These are phyloP conservation scores for Sylvietta virens DNA, from an alignment of 2,113 vertebrate species.

Conservation along the genomic window DNA sequence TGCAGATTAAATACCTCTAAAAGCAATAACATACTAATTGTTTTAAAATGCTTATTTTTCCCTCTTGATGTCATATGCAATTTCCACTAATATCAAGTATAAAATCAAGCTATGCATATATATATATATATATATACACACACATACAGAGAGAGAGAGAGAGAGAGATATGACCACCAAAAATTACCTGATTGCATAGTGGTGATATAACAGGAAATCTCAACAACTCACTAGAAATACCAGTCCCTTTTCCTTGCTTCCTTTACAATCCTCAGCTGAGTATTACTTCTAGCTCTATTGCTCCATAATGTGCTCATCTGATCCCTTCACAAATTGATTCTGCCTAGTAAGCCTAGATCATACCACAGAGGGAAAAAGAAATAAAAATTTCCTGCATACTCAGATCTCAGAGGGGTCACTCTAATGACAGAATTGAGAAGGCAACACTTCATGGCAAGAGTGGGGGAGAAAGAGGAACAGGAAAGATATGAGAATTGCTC, in stretches of 20 bases:
- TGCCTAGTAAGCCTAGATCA: background rate
- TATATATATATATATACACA: background rate
- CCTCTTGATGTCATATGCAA: background rate
- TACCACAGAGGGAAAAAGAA: background rate
- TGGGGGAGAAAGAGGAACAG: background rate
- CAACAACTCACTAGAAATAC: background rate
- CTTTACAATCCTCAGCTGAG: background rate
- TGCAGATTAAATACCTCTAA: background rate
- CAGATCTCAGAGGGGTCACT: background rate
- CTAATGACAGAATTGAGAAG: background rate
- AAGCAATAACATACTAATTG: background rate
- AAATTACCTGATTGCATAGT: fast-evolving
- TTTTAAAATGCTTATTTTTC: background rate
- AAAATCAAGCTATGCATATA: background rate
- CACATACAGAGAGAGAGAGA: fast-evolving
- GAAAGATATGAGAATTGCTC: background rate
- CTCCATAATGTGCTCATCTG: background rate
- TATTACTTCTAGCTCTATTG: background rate
- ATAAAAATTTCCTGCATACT: background rate
- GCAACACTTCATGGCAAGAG: background rate
- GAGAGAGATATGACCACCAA: too few species aligned
- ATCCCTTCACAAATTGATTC: background rate
- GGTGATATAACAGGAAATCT: background rate
- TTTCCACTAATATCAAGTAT: background rate
- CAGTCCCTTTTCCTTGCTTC: background rate